A percentile compares a stretch with the other conserved stretches of the same genome.
Evolutionary conservation across 2,888 invertebrate genomes (phyloP).

Genomic region (Caradrina kadenii): DNA sequence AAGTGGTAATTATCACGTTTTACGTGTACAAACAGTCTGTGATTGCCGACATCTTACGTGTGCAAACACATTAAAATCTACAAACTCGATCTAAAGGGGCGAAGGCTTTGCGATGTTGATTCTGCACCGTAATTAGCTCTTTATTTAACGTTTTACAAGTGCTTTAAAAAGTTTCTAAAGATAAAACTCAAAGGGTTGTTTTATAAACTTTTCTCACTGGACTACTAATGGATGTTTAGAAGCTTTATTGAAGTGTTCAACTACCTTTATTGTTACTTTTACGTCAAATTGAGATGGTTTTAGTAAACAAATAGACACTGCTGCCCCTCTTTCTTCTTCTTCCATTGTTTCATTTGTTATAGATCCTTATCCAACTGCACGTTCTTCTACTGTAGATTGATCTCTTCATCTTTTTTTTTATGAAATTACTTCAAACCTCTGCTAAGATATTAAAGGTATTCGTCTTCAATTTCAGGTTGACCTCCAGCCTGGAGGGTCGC

Average conservation of each 20-base stretch:
- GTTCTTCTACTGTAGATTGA: constrained; percentile 28
- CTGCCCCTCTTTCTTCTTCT: constrained; percentile 37
- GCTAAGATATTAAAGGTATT: neutral
- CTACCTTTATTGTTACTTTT: constrained; percentile 2
- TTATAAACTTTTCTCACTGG: constrained; percentile 1
- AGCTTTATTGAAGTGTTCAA: neutral
- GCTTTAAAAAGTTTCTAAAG: constrained; percentile 28
- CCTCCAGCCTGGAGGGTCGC: constrained; percentile 87
- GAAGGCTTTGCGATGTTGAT: constrained; percentile 47
- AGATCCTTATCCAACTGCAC: constrained; percentile 31
- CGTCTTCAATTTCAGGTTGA: constrained; percentile 76
- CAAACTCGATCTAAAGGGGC: constrained; percentile 40
- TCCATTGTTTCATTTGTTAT: constrained; percentile 14
- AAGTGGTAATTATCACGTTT: constrained; percentile 49
- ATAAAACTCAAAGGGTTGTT: constrained; percentile 5
- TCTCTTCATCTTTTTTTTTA: constrained; percentile 29
- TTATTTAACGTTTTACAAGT: constrained; percentile 31
- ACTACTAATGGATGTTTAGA: constrained; percentile 7
- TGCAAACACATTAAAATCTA: constrained; percentile 55
- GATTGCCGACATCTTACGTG: constrained; percentile 56
- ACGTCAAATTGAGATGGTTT: constrained; percentile 3
- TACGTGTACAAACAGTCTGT: constrained; percentile 45
- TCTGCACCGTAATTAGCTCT: constrained; percentile 34
- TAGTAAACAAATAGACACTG: constrained; percentile 36
- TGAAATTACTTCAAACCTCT: neutral